Evolutionary conservation across 2,797 vertebrate genomes (phyloP).

Genomic region (Petrocephalus schoutedeni): DNA sequence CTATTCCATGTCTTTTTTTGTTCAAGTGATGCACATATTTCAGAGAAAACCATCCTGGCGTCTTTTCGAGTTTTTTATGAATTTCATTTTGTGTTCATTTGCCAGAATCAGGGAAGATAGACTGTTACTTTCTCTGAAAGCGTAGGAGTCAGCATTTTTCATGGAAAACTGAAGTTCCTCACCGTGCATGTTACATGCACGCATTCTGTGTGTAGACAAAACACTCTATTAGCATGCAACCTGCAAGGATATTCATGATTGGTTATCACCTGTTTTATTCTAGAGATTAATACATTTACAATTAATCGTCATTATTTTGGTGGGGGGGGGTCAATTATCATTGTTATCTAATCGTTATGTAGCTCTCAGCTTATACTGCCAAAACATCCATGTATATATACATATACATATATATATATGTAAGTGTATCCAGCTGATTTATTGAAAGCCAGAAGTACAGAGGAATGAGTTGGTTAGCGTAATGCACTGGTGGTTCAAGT

Average conservation of each 20-base stretch:
- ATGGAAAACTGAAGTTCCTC: conserved; percentile 13
- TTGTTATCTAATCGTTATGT: conserved; percentile 37
- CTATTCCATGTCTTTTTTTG: background rate
- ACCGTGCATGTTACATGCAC: background rate
- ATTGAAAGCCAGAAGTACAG: background rate
- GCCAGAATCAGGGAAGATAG: background rate
- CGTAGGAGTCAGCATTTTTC: conserved; percentile 6
- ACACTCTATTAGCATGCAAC: background rate
- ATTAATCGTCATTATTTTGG: background rate
- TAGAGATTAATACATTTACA: background rate
- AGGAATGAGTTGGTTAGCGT: background rate
- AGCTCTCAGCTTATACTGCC: conserved; percentile 63
- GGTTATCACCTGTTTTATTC: background rate
- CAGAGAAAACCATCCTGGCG: background rate
- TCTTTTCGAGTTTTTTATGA: background rate
- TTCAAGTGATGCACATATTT: background rate
- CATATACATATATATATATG: background rate
- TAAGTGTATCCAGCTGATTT: background rate
- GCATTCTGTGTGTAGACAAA: background rate
- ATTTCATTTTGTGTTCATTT: background rate
- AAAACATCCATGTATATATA: background rate
- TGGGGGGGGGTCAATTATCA: background rate
- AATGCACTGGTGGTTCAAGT: too few relatives aligned
- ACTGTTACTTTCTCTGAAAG: background rate
- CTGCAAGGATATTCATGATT: background rate